phyloP scores from a whole-genome alignment of 2,113 vertebrate genomes.

The Lagopus leucura region DNA sequence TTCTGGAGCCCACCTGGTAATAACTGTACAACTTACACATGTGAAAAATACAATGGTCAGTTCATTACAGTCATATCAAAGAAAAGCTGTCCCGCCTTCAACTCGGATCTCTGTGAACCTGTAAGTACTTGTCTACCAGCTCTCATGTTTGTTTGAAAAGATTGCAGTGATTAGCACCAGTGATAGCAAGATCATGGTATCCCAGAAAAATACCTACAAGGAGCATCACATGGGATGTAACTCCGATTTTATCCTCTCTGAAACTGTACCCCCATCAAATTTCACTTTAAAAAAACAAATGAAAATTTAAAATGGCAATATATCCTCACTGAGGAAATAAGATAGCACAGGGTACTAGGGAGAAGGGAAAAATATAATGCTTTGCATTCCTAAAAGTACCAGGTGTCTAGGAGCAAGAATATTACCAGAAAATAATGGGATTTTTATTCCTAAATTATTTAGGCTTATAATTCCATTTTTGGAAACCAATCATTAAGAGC shows the following conservation, averaged over 20 bases:
- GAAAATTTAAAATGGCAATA: neutral
- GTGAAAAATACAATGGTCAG: constrained; percentile 46
- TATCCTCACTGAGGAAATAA: neutral
- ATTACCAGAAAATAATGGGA: neutral
- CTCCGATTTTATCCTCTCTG: neutral
- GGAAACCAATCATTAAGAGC: neutral
- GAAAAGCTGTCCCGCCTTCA: constrained; percentile 47
- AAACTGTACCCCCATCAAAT: neutral
- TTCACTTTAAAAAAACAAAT: neutral
- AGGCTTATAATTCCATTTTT: neutral
- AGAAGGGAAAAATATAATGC: neutral
- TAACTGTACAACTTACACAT: constrained; percentile 68
- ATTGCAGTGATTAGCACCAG: neutral
- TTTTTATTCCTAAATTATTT: neutral
- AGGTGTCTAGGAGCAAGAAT: neutral
- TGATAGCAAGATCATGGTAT: neutral
- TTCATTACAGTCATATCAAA: constrained; percentile 28
- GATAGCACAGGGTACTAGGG: neutral
- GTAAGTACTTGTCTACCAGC: constrained; percentile 60
- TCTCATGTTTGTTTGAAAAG: neutral
- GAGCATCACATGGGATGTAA: neutral
- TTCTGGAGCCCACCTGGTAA: constrained; percentile 47
- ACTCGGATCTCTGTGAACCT: constrained; percentile 13
- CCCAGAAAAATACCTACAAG: neutral
- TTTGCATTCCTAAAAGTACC: neutral